These are phyloP conservation scores for Phrynocephalus versicolor DNA, from an alignment of 2,113 vertebrate genomes.

Conservation along the genomic window DNA sequence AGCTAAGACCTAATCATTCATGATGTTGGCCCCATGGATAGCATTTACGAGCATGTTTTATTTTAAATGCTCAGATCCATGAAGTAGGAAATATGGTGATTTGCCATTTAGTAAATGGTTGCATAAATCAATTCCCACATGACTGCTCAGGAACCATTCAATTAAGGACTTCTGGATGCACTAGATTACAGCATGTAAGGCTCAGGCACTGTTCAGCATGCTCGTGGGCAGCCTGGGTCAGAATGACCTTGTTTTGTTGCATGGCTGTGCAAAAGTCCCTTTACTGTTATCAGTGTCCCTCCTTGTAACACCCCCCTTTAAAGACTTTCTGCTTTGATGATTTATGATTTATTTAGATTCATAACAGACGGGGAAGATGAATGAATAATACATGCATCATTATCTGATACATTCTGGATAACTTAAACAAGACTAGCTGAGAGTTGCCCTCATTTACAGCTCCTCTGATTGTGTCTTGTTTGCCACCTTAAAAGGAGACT, in stretches of 20 bases:
- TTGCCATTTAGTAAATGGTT: background rate
- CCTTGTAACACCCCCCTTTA: background rate
- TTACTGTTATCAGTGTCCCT: background rate
- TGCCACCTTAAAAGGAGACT: background rate
- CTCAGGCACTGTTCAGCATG: background rate
- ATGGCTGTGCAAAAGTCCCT: background rate
- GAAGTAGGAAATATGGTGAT: background rate
- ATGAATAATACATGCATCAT: constrained; percentile 52
- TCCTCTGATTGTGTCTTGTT: constrained; percentile 29
- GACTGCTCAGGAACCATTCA: background rate
- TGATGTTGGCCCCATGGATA: background rate
- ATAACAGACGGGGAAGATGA: constrained; percentile 32
- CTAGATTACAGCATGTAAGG: background rate
- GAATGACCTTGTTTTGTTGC: background rate
- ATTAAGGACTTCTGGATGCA: background rate
- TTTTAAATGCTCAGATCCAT: background rate
- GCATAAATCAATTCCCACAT: background rate
- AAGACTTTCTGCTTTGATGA: constrained; percentile 16
- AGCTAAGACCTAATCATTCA: background rate
- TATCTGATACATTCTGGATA: constrained; percentile 38
- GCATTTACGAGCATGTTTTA: background rate
- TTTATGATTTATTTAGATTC: constrained; percentile 57
- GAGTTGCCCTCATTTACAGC: constrained; percentile 27
- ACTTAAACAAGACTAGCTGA: constrained; percentile 20
- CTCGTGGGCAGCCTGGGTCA: background rate